Base-by-base conservation (phyloP, 2,888 invertebrate species). In the Embidobia sp. region DNA sequence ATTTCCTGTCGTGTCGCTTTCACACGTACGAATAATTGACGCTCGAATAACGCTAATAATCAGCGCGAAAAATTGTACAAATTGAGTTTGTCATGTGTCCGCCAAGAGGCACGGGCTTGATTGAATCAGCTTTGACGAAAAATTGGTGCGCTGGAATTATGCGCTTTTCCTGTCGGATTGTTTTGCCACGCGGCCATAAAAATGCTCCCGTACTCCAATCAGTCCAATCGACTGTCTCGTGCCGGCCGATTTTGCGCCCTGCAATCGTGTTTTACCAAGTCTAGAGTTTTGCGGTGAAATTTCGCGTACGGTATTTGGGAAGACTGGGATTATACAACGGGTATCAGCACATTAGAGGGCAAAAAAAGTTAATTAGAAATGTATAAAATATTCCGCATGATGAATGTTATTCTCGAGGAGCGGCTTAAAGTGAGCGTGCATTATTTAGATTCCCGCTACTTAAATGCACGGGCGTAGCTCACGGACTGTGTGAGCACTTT, bases 381-480 rank as follows among this genome's bases (percentile, higher is more conserved):
- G 22, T 46, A 33, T 59, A n/a, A 59, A 59, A 44, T 59, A 46
- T 59, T 18, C 11, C 10, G 8, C 44, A 13, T 22, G 59, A 46
- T 46, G 29, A 59, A 22, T 49, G 40, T 40, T 37, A 27, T 46
- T 33, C 26, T 40, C 26, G 10, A 13, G 11, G 10, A 29, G 64
- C 19, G 31, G 40, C 27, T 66, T 26, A 16, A 66, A 66, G 51
- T 42, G 16, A 31, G 33, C 31, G n/a, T 49, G 27, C 33, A 66
- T 51, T 66, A 66, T 66, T 66, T 53, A 51, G 16, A 37, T 48
- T 64, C 44, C 31, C 35, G 64, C 48, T 51, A 66, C 44, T 66
- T 53, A 42, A 33, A 42, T 35, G 51, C 42, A 42, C 11, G 29
- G 16, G 29, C 19, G 15, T 26, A 44, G 64, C 33, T 42, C 44